Percentiles rank a stretch among this genome's conserved stretches.
Conservation (phyloP, 2,797 vertebrate species). For the Schizopygopsis malacanthus region DNA sequence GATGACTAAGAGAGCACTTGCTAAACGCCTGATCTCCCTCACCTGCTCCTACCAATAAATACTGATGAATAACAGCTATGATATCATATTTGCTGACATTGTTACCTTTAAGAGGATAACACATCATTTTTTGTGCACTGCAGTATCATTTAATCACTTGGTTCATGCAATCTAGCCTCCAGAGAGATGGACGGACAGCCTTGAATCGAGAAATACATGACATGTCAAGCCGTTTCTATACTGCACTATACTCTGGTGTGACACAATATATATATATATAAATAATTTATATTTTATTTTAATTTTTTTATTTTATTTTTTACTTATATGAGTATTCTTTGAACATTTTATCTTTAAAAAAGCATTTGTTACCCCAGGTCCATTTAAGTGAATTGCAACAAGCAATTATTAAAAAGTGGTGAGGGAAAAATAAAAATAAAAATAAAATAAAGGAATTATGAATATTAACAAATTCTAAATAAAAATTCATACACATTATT, state of each 20-base stretch:
- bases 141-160: constrained; percentile 7
- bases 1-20: constrained; percentile 66
- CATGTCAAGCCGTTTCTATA: not conserved
- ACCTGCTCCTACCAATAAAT: constrained; percentile 45
- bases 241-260: not conserved
- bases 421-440: not conserved
- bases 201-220: constrained; percentile 9
- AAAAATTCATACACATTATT: not conserved
- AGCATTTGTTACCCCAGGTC: not conserved
- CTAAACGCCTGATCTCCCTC: constrained; percentile 50
- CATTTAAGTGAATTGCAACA: not conserved
- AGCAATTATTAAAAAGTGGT: not conserved
- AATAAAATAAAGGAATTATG: not conserved
- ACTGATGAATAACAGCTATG: constrained; percentile 36
- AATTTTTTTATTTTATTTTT: too few relatives aligned
- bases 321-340: too few relatives aligned
- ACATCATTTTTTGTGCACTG: not conserved
- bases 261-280: not conserved
- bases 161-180: constrained; percentile 7
- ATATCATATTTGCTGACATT: constrained; percentile 52
- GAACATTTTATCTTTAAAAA: too few relatives aligned
- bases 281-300: too few relatives aligned
- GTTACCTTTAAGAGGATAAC: constrained; percentile 25
- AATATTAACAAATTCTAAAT: not conserved
- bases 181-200: constrained; percentile 11